Evolutionary conservation across 2,888 invertebrate genomes (phyloP).

Genomic region (Tenthredo notha): DNA sequence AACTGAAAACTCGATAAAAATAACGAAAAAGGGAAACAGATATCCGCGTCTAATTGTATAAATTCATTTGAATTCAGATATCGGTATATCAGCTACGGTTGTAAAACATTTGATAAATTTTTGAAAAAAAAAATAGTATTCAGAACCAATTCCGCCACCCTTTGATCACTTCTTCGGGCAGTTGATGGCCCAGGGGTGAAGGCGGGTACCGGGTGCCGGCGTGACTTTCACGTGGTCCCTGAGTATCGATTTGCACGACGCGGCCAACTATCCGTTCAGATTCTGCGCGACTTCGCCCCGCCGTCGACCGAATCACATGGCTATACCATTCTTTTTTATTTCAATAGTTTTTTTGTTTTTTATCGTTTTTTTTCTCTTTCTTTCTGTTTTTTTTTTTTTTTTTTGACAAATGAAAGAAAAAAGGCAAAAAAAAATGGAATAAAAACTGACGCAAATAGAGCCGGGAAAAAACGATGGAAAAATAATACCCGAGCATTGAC

Average conservation of each 20-base stretch:
- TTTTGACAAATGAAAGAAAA: background rate
- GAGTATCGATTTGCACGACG: constrained; percentile 49
- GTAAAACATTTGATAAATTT: background rate
- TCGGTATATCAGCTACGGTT: background rate
- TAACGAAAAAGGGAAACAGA: background rate
- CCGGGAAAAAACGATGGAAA: constrained; percentile 27
- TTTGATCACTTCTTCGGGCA: constrained; percentile 48
- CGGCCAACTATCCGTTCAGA: constrained; percentile 49
- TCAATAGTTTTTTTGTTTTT: background rate
- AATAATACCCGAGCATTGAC: constrained; percentile 18
- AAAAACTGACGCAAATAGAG: constrained; percentile 36
- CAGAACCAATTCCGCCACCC: constrained; percentile 26
- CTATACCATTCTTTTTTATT: constrained; percentile 24
- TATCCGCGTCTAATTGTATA: background rate
- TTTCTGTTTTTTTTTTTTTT: background rate
- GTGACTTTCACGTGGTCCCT: constrained; percentile 53
- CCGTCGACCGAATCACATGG: constrained; percentile 47
- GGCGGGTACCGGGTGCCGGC: constrained; percentile 44
- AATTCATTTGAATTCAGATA: background rate
- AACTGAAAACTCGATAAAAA: background rate
- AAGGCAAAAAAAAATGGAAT: background rate
- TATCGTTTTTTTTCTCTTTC: background rate
- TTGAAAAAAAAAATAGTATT: constrained; percentile 10
- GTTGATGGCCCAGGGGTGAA: constrained; percentile 44
- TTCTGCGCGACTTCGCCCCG: constrained; percentile 50